Evolutionary conservation across 2,888 invertebrate species (phyloP).

Genomic region (Lasioglossum vierecki): DNA sequence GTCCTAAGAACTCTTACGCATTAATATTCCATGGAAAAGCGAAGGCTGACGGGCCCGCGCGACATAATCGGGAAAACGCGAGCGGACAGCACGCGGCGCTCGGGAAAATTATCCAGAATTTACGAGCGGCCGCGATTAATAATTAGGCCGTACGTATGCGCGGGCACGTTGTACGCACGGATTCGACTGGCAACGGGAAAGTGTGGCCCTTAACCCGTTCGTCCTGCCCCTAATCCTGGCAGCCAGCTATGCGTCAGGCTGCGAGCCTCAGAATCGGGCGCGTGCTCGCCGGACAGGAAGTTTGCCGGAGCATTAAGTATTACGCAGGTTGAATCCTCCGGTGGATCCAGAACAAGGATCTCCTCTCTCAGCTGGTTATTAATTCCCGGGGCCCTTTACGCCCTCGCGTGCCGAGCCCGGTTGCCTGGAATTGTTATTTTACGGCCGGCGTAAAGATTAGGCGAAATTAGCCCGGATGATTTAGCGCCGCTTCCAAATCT

Average conservation of each 20-base stretch:
- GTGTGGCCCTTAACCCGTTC: slow-evolving; percentile 39
- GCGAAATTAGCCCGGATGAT: slow-evolving; percentile 76
- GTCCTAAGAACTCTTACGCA: background rate
- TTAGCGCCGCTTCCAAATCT: slow-evolving; percentile 69
- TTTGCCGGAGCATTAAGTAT: slow-evolving; percentile 33
- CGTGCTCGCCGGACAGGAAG: slow-evolving; percentile 24
- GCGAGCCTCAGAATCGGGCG: slow-evolving; percentile 45
- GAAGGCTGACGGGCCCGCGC: background rate
- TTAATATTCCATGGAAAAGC: background rate
- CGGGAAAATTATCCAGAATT: slow-evolving; percentile 12
- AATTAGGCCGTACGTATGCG: slow-evolving; percentile 52
- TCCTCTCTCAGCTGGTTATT: slow-evolving; percentile 46
- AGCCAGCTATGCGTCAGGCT: slow-evolving; percentile 45
- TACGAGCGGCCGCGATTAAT: slow-evolving; percentile 43
- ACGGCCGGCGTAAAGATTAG: slow-evolving; percentile 77
- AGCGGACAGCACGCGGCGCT: background rate
- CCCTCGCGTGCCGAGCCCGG: slow-evolving; percentile 37
- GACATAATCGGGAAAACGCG: slow-evolving; percentile 4
- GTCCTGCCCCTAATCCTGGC: slow-evolving; percentile 47
- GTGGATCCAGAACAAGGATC: slow-evolving; percentile 7
- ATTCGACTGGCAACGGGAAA: slow-evolving; percentile 51
- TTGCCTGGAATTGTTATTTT: slow-evolving; percentile 76
- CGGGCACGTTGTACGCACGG: slow-evolving; percentile 34
- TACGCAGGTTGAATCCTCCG: background rate
- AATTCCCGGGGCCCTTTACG: slow-evolving; percentile 49